phyloP scores from a whole-genome alignment of 53 echinoderm and acorn worm genomes.

The Paracentrotus lividus region DNA sequence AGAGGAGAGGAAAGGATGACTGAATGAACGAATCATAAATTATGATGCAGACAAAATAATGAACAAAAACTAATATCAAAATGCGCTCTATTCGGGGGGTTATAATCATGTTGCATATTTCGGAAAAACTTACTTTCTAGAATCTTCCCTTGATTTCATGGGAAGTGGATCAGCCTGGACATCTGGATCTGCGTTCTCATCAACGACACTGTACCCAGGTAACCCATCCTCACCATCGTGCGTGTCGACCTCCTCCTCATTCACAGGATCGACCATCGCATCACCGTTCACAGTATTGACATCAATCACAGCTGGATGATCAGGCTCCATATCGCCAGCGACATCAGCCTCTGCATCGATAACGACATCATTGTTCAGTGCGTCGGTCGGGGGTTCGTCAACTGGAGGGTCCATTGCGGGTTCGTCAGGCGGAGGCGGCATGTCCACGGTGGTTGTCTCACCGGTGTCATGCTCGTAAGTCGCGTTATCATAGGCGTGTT shows the following conservation, averaged over 20 bases:
- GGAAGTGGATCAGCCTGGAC: not conserved
- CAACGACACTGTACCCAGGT: not conserved
- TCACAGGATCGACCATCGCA: not conserved
- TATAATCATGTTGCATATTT: no score
- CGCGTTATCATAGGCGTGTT: not conserved
- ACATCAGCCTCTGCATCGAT: not conserved
- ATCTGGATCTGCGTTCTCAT: not conserved
- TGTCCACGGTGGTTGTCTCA: not conserved
- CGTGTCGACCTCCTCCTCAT: not conserved
- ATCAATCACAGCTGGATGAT: not conserved
- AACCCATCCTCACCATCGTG: not conserved
- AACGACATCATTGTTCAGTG: not conserved
- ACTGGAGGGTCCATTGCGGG: not conserved
- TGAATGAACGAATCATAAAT: no score
- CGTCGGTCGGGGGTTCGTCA: not conserved
- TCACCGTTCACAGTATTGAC: not conserved
- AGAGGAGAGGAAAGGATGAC: no score
- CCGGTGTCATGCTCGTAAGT: slow-evolving; percentile 3
- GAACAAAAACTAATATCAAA: no score
- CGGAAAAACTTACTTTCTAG: not conserved
- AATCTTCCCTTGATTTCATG: not conserved
- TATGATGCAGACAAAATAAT: no score
- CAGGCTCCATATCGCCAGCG: not conserved
- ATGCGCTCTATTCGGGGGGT: no score
- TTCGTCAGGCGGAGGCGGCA: not conserved